Percentiles rank a stretch among this genome's conserved stretches.
phyloP scores from a whole-genome alignment of 2,113 vertebrate species.

The Azemiops feae region DNA sequence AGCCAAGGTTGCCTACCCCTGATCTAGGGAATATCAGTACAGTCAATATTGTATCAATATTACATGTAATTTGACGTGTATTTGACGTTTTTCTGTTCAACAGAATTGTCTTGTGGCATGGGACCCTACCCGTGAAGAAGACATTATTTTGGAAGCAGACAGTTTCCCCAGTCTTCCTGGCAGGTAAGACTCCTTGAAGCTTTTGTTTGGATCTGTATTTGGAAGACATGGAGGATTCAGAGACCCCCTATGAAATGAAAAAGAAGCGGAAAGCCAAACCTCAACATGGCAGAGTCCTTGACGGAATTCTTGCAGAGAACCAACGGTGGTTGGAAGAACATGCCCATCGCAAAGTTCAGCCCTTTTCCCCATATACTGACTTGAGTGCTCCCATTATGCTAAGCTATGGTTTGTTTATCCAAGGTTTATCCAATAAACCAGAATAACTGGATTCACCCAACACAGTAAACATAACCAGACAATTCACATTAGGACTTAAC shows the following conservation, averaged over 20 bases:
- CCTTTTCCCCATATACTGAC: background rate
- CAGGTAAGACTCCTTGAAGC: conserved; percentile 57
- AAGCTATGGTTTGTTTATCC: background rate
- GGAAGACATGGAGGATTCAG: background rate
- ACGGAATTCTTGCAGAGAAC: background rate
- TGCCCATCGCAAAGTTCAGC: background rate
- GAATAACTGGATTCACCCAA: background rate
- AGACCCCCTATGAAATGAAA: background rate
- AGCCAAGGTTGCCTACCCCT: no score
- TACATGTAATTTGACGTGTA: background rate
- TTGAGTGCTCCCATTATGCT: background rate
- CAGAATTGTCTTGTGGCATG: conserved; percentile 30
- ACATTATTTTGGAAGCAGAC: conserved; percentile 50
- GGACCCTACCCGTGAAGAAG: conserved; percentile 21
- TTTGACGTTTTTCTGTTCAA: conserved; percentile 38
- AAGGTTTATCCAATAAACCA: background rate
- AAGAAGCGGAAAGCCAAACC: background rate
- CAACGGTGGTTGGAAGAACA: background rate
- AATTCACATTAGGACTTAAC: background rate
- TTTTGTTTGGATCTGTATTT: background rate
- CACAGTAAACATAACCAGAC: background rate
- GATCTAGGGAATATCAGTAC: background rate
- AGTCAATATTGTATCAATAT: background rate
- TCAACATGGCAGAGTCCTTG: background rate
- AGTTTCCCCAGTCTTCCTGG: conserved; percentile 53